phyloP scores from a whole-genome alignment of 2,113 vertebrate genomes.

The Hiodon tergisus region DNA sequence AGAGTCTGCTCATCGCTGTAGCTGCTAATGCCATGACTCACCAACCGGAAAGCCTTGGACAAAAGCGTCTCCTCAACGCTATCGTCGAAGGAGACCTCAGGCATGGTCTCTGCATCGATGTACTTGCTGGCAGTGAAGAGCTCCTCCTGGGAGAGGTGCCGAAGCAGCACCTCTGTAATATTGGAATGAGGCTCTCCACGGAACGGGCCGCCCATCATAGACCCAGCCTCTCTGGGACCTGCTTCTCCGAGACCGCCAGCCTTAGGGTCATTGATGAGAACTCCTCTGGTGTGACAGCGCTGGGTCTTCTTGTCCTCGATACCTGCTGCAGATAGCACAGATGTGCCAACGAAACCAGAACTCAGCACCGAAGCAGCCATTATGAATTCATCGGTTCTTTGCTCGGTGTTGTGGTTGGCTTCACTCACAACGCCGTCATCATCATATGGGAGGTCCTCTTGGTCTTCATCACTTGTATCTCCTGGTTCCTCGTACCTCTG shows the following conservation, averaged over 20 bases:
- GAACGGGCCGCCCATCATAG: slow-evolving; percentile 13
- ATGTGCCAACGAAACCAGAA: neutral
- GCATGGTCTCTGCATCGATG: slow-evolving; percentile 75
- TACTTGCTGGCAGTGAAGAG: slow-evolving; percentile 49
- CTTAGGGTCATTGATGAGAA: neutral
- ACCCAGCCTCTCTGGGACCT: neutral
- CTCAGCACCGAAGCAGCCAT: neutral
- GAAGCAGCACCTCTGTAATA: slow-evolving; percentile 60
- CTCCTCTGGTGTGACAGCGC: neutral
- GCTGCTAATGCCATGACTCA: slow-evolving; percentile 11
- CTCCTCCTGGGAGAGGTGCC: slow-evolving; percentile 65
- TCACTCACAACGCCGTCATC: slow-evolving; percentile 38
- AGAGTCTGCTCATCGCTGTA: slow-evolving; percentile 16
- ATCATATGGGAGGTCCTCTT: slow-evolving; percentile 73
- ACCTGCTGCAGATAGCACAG: slow-evolving; percentile 5
- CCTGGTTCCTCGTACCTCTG: slow-evolving; percentile 38
- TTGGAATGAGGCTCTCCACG: slow-evolving; percentile 35
- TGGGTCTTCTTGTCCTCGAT: neutral
- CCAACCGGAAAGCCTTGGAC: slow-evolving; percentile 32
- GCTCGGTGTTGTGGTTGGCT: slow-evolving; percentile 30
- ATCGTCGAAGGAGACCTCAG: slow-evolving; percentile 69
- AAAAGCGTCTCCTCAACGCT: slow-evolving; percentile 57
- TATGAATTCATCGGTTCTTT: neutral
- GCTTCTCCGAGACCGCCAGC: slow-evolving; percentile 11
- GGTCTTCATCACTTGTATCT: slow-evolving; percentile 66